Conservation (phyloP, 2,797 vertebrate genomes). For the Trachops cirrhosus region DNA sequence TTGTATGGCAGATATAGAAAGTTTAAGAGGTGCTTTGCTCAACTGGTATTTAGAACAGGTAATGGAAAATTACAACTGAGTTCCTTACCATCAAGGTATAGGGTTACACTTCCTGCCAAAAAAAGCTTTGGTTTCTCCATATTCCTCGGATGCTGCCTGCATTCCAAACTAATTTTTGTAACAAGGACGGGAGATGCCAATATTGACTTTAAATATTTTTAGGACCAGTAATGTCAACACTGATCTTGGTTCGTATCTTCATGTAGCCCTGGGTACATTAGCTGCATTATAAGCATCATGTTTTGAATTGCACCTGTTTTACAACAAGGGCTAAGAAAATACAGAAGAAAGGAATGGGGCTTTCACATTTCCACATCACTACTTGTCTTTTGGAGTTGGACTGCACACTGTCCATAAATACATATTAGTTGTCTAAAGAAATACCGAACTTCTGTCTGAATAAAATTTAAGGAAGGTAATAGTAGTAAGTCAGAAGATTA, state of each 20-base stretch:
- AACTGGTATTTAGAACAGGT: neutral
- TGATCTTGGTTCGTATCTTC: neutral
- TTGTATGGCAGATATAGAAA: neutral
- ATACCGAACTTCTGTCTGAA: neutral
- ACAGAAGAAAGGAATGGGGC: neutral
- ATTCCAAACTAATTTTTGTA: constrained; percentile 12
- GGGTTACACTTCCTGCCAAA: neutral
- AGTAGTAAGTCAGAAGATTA: neutral
- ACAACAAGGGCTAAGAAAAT: neutral
- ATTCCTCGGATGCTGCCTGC: neutral
- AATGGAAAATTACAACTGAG: neutral
- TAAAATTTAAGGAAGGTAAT: neutral
- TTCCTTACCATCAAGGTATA: neutral
- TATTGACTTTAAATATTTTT: neutral
- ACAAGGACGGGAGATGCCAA: neutral
- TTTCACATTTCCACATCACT: neutral
- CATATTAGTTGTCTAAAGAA: neutral
- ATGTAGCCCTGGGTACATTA: neutral
- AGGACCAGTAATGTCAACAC: neutral
- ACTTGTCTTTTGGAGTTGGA: neutral
- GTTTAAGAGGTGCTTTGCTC: neutral
- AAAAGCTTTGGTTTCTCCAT: neutral
- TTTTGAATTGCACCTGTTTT: neutral
- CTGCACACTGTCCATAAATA: neutral
- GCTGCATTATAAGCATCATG: neutral